Base-by-base conservation (phyloP, 2,888 invertebrate species). In the Lysandra coridon region DNA sequence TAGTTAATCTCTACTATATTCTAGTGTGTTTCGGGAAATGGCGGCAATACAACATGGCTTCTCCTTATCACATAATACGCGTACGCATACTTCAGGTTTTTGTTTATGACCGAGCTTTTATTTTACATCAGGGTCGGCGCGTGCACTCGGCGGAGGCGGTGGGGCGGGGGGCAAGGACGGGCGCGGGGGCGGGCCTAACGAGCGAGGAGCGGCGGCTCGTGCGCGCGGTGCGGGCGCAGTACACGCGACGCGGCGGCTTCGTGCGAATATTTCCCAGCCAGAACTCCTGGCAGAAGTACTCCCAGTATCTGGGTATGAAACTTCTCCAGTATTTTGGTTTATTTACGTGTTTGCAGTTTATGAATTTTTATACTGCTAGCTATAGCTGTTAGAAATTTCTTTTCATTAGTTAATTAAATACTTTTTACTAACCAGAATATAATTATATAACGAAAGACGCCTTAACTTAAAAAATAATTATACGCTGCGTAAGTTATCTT, bases 241-340 rank as follows among this genome's bases (percentile, higher is more conserved):
- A 98, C 90, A 96, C 96, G 37, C 94, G 98, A 1, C 94, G 98
- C 44, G 98, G 98, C 2, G 98, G 98, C 53, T 99, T 97, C 92
- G 97, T 98, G 12, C 92, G 98, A 77, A 98, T 99, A 85, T 99
- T 98, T 91, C 99, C 99, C 33, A 97, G 98, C 37, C 96, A 97
- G 81, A 98, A 98, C 89, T 97, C 98, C 33, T 98, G 98, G 98
- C 95, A 96, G 87, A 96, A 97, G 87, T 98, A 98, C 88, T 96
- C 97, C 17, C 96, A 96, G 85, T 98, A 97, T 87, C 92, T 98
- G 76, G 97, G 97, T 96, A 53, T 49, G 49, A 23, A 79, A 57
- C 40, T 49, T 30, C 4, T 62, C 0, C 12, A 12, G 0, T 62
- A 62, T n/a, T 62, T 62, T 23, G 5, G n/a, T 62, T 62, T n/a